Conservation (phyloP, 2,888 invertebrate species). For the Trichopoda pennipes region DNA sequence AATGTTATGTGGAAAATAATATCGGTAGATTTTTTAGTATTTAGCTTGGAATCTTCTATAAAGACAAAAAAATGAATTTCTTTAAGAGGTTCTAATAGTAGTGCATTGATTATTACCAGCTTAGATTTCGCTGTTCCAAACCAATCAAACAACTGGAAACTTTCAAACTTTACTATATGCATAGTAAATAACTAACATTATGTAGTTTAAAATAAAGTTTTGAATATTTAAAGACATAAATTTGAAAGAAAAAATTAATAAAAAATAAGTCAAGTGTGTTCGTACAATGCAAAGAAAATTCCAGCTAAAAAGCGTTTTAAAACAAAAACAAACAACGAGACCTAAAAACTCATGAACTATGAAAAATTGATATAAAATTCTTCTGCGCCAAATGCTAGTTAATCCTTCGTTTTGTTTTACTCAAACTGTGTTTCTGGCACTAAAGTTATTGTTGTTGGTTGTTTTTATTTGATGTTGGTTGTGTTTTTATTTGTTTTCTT, state of each 20-base stretch:
- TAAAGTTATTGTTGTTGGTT: slow-evolving; percentile 21
- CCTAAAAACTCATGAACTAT: slow-evolving; percentile 37
- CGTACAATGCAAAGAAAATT: not conserved
- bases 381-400: slow-evolving; percentile 53
- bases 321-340: not conserved
- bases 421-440: slow-evolving; percentile 42
- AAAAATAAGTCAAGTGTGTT: not conserved
- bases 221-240: not conserved
- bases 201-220: too few species aligned
- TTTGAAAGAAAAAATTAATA: not conserved
- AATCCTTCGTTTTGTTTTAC: slow-evolving; percentile 20
- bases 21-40: too few species aligned
- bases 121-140: too few species aligned
- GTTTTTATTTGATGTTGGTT: slow-evolving; percentile 1
- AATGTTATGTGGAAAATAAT: too few species aligned
- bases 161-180: too few species aligned
- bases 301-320: slow-evolving; percentile 7
- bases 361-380: slow-evolving; percentile 54
- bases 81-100: too few species aligned
- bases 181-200: too few species aligned
- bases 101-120: too few species aligned
- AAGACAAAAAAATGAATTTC: too few species aligned
- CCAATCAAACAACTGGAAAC: too few species aligned
- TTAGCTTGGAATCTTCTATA: too few species aligned
- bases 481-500: slow-evolving; percentile 22